Evolutionary conservation across 2,113 vertebrate species (phyloP).

Genomic region (Etheostoma spectabile): DNA sequence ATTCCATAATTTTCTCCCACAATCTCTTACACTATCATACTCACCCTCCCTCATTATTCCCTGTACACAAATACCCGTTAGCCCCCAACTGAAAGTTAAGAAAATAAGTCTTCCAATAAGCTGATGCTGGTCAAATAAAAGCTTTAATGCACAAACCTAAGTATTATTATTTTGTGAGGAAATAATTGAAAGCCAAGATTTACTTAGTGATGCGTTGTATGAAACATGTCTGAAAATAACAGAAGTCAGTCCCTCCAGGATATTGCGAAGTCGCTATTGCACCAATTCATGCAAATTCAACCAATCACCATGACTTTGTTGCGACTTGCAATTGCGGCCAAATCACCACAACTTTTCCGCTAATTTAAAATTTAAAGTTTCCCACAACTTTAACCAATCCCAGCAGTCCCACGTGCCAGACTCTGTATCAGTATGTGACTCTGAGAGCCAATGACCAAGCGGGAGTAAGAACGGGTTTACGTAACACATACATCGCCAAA

Average conservation of each 20-base stretch:
- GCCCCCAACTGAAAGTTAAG: neutral
- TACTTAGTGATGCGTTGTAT: neutral
- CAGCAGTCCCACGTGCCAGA: no score
- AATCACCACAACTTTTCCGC: no score
- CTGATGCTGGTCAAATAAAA: slow-evolving; percentile 15
- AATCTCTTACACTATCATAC: neutral
- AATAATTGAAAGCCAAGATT: slow-evolving; percentile 1
- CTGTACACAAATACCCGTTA: slow-evolving; percentile 17
- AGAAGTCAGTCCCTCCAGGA: neutral
- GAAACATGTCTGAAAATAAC: slow-evolving; percentile 5
- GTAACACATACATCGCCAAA: no score
- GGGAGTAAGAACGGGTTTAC: no score
- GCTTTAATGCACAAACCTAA: slow-evolving; percentile 1
- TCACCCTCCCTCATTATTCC: neutral
- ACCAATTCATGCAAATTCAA: no score
- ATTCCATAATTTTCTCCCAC: slow-evolving; percentile 10
- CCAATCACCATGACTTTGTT: no score
- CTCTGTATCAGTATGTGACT: no score
- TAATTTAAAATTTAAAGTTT: no score
- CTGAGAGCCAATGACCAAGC: no score
- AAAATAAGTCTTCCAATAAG: slow-evolving; percentile 6
- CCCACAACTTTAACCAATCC: no score
- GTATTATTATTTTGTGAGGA: neutral
- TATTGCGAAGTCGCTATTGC: no score
- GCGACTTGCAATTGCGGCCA: no score